Percentiles rank a stretch among this genome's conserved stretches.
These are phyloP conservation scores for Torymus aiolomorphi DNA, from an alignment of 2,888 invertebrate species.

Conservation along the genomic window DNA sequence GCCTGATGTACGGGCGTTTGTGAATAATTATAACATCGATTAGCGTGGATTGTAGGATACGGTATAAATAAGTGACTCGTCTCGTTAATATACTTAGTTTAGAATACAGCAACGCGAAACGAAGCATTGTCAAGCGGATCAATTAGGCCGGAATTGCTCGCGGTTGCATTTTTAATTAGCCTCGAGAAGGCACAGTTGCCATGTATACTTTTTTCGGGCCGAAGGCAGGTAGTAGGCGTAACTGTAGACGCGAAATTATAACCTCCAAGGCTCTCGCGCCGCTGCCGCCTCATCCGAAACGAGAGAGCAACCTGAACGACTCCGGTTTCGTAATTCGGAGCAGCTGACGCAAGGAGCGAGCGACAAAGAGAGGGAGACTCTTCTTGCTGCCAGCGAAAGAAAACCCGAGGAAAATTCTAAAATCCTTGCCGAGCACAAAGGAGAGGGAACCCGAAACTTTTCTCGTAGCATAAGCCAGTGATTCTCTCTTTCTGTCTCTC, in stretches of 20 bases:
- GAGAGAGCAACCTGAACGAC: neutral
- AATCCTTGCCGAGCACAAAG: slow-evolving; percentile 8
- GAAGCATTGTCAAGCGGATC: neutral
- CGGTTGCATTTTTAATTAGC: slow-evolving; percentile 1
- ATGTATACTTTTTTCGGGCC: too few relatives aligned
- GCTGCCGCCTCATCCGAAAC: neutral
- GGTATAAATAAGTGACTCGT: neutral
- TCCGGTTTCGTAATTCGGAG: slow-evolving; percentile 21
- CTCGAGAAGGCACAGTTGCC: neutral
- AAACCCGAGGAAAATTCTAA: neutral
- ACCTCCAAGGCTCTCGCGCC: slow-evolving; percentile 5
- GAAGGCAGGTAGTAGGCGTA: too few relatives aligned
- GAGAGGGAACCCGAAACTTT: slow-evolving; percentile 23
- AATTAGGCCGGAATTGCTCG: slow-evolving; percentile 5
- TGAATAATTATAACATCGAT: neutral
- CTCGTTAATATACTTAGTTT: slow-evolving; percentile 8
- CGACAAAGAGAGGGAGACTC: neutral
- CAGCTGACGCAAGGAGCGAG: neutral
- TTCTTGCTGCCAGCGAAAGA: neutral
- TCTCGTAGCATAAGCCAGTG: slow-evolving; percentile 11
- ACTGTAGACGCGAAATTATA: slow-evolving; percentile 20
- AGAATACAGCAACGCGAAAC: neutral
- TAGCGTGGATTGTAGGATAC: neutral
- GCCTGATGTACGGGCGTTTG: too few relatives aligned
- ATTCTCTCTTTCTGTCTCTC: slow-evolving; percentile 30